Base-by-base conservation (phyloP, 1,140 invertebrate species). In the Zaprionus kolodkinae region DNA sequence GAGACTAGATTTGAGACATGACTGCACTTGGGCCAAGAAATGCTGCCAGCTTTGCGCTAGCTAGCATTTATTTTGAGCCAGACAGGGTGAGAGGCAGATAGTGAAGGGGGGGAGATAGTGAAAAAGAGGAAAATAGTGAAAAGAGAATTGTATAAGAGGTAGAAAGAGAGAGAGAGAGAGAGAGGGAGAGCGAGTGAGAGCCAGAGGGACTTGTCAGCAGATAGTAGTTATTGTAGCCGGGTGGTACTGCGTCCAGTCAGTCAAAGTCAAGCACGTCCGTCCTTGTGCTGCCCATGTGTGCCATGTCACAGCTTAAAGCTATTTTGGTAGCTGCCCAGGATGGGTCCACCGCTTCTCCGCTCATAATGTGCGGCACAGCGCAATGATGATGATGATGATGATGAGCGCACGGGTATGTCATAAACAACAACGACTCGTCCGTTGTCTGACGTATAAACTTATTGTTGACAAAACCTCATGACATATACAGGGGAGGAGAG, bases 401-500 rank as follows among this genome's bases (percentile, higher is more conserved):
- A 76, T 50, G 59, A 67, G 59, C 45, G 56, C 60, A 67, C 35
- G 63, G 55, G 68, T 60, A 65, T 72, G 79, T 87, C 81, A 88
- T 88, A 88, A 88, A 88, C 85, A 88, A 87, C 84, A 88, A 88
- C 79, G 70, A 79, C 45, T 86, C 71, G 79, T 78, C 67, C n/a
- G 40, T 61, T 69, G 76, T 78, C 77, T 78, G 84, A 75, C 80
- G 71, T 83, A 87, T 79, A 87, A 87, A 88, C 83, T 87, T 88
- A 88, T 88, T 88, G 84, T 88, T 88, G 84, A 89, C 84, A 88
- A 88, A 88, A 88, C 84, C 84, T 84, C 80, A 82, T 77, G 84
- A 78, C 84, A 85, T 67, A 79, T 65, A 72, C 33, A 35, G 7
- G 10, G 4, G 10, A 0, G 21, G 4, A 56, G 33, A 59, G 38